phyloP scores from a whole-genome alignment of 2,797 vertebrate species.

The Parauchenoglanis punctatus region DNA sequence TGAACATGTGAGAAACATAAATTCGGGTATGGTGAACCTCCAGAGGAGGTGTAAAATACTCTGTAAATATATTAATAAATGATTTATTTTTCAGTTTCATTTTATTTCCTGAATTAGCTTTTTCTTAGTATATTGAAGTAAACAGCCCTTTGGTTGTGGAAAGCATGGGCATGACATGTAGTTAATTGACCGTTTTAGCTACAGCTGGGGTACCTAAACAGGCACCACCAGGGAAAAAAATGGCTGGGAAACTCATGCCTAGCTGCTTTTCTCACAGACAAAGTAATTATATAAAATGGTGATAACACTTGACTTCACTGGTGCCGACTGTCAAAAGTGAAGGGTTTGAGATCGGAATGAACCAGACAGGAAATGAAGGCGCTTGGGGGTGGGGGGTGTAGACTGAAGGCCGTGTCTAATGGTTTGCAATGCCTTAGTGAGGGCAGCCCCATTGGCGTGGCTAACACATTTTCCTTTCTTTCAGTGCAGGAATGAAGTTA shows the following conservation, averaged over 20 bases:
- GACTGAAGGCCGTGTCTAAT: not conserved
- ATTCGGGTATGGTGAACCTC: too few relatives aligned
- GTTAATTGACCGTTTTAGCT: conserved; percentile 28
- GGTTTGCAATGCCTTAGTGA: conserved; percentile 2
- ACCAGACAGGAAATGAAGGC: conserved; percentile 47
- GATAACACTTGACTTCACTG: conserved; percentile 21
- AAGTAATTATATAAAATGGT: conserved; percentile 39
- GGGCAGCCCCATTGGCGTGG: not conserved
- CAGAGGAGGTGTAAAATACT: not conserved
- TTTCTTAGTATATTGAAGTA: not conserved
- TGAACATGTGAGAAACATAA: not conserved
- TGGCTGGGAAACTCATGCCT: conserved; percentile 14
- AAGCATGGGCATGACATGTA: conserved; percentile 2
- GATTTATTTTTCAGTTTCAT: not conserved
- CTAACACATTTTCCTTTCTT: conserved; percentile 17
- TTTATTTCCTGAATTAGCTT: not conserved
- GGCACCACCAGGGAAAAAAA: conserved; percentile 5
- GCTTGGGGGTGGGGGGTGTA: conserved; percentile 23
- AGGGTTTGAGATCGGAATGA: conserved; percentile 13
- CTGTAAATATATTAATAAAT: not conserved
- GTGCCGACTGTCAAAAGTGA: conserved; percentile 5
- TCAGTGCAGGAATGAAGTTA: conserved; percentile 7
- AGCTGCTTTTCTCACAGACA: conserved; percentile 18
- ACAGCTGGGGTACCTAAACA: not conserved
- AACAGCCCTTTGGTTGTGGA: not conserved